These are phyloP conservation scores for Margarornis squamiger DNA, from an alignment of 2,797 vertebrate species.

Conservation along the genomic window DNA sequence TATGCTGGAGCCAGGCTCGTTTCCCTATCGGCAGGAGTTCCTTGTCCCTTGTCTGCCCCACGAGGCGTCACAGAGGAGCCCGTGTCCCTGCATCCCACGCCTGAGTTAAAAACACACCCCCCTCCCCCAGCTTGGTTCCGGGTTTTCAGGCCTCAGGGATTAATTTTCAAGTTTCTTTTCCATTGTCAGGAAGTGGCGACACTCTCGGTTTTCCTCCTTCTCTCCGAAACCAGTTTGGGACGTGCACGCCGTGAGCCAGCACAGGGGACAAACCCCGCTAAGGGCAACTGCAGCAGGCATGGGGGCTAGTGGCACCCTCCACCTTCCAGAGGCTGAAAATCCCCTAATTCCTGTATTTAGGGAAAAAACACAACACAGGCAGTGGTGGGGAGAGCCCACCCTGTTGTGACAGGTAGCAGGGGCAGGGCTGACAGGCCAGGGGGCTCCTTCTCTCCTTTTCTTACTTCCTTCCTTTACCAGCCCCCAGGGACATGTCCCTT, in stretches of 20 bases:
- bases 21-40: background rate
- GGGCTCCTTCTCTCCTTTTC: background rate
- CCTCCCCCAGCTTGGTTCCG: background rate
- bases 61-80: accelerated
- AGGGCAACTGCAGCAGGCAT: background rate
- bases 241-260: background rate
- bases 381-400: background rate
- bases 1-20: background rate
- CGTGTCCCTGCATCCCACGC: background rate
- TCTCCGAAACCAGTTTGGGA: background rate
- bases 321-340: background rate
- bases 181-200: constrained; percentile 11
- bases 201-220: constrained; percentile 37
- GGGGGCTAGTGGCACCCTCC: background rate
- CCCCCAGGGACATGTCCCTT: background rate
- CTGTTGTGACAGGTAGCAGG: background rate
- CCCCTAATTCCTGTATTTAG: background rate
- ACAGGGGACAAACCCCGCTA: background rate
- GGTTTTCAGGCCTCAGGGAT: constrained; percentile 19
- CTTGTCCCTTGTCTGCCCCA: background rate
- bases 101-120: background rate
- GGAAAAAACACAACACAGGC: background rate
- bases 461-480: constrained; percentile 12
- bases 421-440: background rate
- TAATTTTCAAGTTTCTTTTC: constrained; percentile 29